Conservation (phyloP, 2,888 invertebrate species). For the Prenolepis imparis region DNA sequence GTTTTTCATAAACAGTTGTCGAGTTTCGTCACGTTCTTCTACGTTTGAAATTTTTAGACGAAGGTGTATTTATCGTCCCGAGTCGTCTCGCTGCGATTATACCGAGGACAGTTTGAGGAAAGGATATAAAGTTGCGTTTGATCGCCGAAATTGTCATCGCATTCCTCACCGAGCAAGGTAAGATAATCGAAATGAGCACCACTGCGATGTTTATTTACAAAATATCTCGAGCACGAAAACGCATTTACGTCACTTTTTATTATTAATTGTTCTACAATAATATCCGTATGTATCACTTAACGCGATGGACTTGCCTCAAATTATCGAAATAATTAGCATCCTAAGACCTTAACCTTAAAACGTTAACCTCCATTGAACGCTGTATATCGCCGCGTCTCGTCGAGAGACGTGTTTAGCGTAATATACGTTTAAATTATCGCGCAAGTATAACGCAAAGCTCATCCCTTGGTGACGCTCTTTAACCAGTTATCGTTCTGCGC, state of each 20-base stretch:
- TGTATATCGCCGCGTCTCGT: background rate
- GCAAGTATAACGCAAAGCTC: background rate
- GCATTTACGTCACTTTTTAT: background rate
- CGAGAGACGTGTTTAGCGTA: background rate
- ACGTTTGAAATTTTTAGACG: background rate
- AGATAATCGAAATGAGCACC: constrained; percentile 33
- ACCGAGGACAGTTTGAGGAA: background rate
- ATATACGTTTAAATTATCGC: background rate
- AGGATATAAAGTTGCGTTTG: background rate
- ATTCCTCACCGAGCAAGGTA: background rate
- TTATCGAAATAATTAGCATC: background rate
- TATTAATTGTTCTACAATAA: background rate
- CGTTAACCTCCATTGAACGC: constrained; percentile 9
- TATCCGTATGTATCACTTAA: background rate
- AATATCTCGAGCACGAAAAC: background rate
- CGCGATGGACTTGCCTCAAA: background rate
- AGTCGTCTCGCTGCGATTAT: background rate
- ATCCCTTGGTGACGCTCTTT: background rate
- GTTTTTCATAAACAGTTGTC: constrained; percentile 1
- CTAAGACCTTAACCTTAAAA: background rate
- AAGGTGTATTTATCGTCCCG: background rate
- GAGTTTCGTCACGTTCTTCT: background rate
- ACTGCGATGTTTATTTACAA: constrained; percentile 8
- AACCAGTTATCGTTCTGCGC: background rate
- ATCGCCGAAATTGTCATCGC: background rate